Base-by-base conservation (phyloP, 2,888 invertebrate species). In the Amaurobius ferox region DNA sequence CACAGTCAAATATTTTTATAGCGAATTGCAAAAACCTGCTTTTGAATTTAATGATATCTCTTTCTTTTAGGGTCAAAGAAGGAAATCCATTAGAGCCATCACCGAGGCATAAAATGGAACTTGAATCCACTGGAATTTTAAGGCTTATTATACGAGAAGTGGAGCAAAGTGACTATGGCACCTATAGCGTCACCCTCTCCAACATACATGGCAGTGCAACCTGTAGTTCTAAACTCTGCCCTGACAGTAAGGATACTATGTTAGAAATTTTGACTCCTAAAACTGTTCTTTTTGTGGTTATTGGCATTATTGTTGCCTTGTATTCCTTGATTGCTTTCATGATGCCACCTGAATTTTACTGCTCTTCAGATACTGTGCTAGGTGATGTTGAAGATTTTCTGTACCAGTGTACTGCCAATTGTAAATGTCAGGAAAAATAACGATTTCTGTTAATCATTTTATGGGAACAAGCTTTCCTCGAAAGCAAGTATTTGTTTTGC, bases 81-180 rank as follows among this genome's bases (percentile, higher is more conserved):
- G 91, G 91, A 30, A 94, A 92, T 94, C 95, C 90, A 95, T 96
- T 91, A 95, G 95, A 95, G 92, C 95, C 96, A 0, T 74, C 77
- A 6, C 96, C 96, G 88, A 94, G 97, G 29, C 95, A 96, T 89
- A 93, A 94, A 88, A 95, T 97, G 92, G 96, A 97, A 90, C 94
- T 94, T 86, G 97, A 97, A 91, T 94, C 94, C 0, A 88, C 81
- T 6, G 88, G 87, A 6, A 93, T 97, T 29, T 92, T 97, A 44
- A 94, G 97, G 13, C 93, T 98, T 32, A 94, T 94, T 71, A 94
- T 99, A 89, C 93, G 94, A 77, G 95, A 95, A 88, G 94, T 96
- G 0, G 91, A 90, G 28, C 90, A 91, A 62, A 93, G 94, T 77
- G 98, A 98, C 92, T 94, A 95, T 0, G 98, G 96, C 76, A 94